Conservation (phyloP, 2,113 vertebrate species). For the Callionymus lyra region DNA sequence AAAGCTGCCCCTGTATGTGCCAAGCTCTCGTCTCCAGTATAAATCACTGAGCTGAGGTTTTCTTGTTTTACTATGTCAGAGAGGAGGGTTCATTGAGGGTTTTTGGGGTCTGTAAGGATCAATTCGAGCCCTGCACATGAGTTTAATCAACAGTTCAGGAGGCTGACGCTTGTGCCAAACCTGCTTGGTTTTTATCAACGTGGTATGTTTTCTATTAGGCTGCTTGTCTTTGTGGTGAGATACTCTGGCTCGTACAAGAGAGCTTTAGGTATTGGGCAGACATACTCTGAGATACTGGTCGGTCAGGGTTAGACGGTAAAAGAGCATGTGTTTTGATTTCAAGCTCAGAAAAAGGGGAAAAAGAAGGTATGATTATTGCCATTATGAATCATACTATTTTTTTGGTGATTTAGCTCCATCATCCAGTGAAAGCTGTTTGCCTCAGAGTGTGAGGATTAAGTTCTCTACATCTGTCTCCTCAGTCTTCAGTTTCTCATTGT, state of each 20-base stretch:
- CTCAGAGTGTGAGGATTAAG: conserved; percentile 14
- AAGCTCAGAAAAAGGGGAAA: no score
- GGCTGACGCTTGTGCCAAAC: conserved; percentile 34
- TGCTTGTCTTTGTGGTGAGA: conserved; percentile 50
- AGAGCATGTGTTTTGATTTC: no score
- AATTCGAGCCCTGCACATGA: conserved; percentile 50
- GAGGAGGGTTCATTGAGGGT: conserved; percentile 54
- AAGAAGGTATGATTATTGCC: no score
- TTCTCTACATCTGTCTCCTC: conserved; percentile 52
- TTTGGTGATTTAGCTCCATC: no score
- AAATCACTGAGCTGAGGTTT: conserved; percentile 47
- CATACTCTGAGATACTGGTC: no score
- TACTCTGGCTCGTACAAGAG: conserved; percentile 48
- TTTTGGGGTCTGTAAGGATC: conserved; percentile 51
- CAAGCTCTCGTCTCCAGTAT: conserved; percentile 18
- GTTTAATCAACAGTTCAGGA: conserved; percentile 59
- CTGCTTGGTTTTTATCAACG: conserved; percentile 44
- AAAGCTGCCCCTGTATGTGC: conserved; percentile 16
- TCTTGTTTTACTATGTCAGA: conserved; percentile 36
- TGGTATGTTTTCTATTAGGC: conserved; percentile 58
- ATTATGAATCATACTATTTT: no score
- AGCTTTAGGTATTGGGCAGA: conserved; percentile 39
- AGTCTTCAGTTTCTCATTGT: conserved; percentile 34
- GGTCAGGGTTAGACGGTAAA: no score
- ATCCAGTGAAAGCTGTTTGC: no score